phyloP scores from a whole-genome alignment of 2,888 invertebrate genomes.

The Drosophila merina region DNA sequence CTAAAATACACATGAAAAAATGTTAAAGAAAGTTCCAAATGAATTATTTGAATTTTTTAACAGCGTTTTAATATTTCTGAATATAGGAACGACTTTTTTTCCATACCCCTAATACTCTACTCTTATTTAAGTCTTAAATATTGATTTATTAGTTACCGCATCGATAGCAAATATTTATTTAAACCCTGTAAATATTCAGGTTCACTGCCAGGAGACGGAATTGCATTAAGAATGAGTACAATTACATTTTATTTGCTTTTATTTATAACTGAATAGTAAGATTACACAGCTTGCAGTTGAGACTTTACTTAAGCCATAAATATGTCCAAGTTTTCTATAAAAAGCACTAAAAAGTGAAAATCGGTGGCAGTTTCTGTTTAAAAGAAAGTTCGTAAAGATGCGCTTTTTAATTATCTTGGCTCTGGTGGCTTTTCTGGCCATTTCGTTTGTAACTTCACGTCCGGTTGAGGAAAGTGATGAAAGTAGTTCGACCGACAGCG shows the following conservation, averaged over 20 bases:
- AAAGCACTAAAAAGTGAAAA: neutral
- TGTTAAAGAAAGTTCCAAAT: neutral
- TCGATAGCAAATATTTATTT: neutral
- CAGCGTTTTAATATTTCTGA: no score
- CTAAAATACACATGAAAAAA: neutral
- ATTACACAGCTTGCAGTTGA: slow-evolving; percentile 1
- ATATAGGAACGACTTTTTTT: no score
- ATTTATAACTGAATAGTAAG: neutral
- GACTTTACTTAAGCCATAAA: neutral
- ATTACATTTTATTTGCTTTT: neutral
- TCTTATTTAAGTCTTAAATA: neutral
- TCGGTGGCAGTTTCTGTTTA: neutral
- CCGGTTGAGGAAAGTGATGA: neutral
- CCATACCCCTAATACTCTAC: neutral
- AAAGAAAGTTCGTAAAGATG: slow-evolving; percentile 13
- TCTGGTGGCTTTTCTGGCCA: slow-evolving; percentile 9
- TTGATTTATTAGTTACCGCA: neutral
- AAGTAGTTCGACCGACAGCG: neutral
- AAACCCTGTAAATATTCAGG: neutral
- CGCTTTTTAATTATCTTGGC: slow-evolving; percentile 7
- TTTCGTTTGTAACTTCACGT: neutral
- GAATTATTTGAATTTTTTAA: neutral
- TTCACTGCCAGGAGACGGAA: neutral
- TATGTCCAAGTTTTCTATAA: neutral
- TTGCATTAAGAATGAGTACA: neutral